Base-by-base conservation (phyloP, 2,888 invertebrate genomes). In the Ormia ochracea region DNA sequence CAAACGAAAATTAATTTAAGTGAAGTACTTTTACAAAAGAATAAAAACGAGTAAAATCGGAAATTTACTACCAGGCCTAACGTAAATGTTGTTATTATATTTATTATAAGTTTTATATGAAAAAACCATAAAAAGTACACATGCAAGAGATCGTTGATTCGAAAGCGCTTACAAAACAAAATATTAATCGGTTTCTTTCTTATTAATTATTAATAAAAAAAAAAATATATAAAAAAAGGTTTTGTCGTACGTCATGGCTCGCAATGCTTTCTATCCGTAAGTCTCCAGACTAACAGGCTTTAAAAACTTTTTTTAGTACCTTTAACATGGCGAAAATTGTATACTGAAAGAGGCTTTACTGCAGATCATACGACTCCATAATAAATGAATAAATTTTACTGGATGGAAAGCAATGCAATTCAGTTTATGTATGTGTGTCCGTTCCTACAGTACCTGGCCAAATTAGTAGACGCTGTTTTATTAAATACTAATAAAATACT, bases 11-110 rank as follows among this genome's bases (percentile, higher is more conserved):
- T 19, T 43, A n/a, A n/a, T n/a, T n/a, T n/a, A 56, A 41, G 69
- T 54, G 68, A 56, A 70, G 1, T 65, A 43, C 41, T 6, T n/a
- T 28, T 65, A 33, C 4, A 26, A 31, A 48, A 65, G 38, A 70
- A 6, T 63, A 79, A 76, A 80, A 80, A 80, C 80, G 80, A 80
- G 80, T 80, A 80, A 80, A 80, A 80, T 80, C 80, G 80, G 80
- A 80, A 80, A 76, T 68, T 68, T 76, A 80, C 80, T 80, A 80
- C 80, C 80, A 80, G 80, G 80, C 80, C 80, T 80, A 76, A 63
- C 80, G 80, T 80, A 80, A 80, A 68, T 76, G 75, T 80, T 59
- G 31, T 65, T 43, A 50, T 31, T 50, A 58, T 52, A 38, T n/a
- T n/a, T n/a, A n/a, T 59, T 75, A 56, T 21, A 28, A 38, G 41